phyloP scores from a whole-genome alignment of 2,888 invertebrate species.

The Sabellastarte sp. region DNA sequence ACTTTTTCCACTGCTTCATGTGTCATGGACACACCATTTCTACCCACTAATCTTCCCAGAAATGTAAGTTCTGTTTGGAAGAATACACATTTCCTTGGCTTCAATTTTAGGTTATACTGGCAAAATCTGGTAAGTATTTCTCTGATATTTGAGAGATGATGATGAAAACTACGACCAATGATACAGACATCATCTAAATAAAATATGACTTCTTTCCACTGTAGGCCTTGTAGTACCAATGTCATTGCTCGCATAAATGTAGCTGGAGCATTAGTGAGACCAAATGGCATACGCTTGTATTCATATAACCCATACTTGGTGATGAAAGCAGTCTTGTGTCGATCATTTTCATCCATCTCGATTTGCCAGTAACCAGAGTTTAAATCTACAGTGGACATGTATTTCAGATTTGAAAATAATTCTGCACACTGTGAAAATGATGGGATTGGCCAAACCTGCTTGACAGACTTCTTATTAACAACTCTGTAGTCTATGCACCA shows the following conservation, averaged over 20 bases:
- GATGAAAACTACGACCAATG: neutral
- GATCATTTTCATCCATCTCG: neutral
- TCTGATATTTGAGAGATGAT: neutral
- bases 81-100: conserved; percentile 4
- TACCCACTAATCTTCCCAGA: neutral
- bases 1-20: neutral
- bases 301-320: conserved; percentile 3
- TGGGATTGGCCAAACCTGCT: neutral
- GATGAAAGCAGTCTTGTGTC: conserved; percentile 2
- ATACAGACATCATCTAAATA: conserved; percentile 4
- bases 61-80: neutral
- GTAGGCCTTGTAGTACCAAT: neutral
- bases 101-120: conserved; percentile 2
- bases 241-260: neutral
- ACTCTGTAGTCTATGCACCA: neutral
- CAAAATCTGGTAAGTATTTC: conserved; percentile 1
- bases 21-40: neutral
- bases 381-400: neutral
- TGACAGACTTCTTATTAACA: neutral
- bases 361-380: conserved; percentile 1
- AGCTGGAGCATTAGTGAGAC: neutral
- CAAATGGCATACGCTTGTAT: neutral
- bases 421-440: neutral
- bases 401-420: neutral
- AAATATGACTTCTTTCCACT: neutral